Base-by-base conservation (phyloP, 2,113 vertebrate species). In the Craseonycteris thonglongyai region DNA sequence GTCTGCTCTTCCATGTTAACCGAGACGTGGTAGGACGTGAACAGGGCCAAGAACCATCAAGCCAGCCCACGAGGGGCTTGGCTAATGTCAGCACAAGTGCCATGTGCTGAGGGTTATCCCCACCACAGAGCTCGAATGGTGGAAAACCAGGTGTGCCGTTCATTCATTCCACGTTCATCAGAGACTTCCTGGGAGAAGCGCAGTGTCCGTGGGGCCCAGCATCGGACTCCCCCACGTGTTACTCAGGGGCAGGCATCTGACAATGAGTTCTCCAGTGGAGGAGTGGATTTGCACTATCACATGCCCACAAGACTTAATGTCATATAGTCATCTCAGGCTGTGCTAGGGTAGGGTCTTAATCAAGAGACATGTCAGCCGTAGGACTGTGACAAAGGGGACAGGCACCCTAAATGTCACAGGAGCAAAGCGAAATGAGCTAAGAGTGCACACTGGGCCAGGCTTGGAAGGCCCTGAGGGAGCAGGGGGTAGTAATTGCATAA, bases 101-200 rank as follows among this genome's bases (percentile, higher is more conserved):
- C 7, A 51, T 15, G n/a, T n/a, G n/a, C n/a, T 2, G 12, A 5
- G 18, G 38, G 24, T 18, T 19, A 7, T 56, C 42, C 40, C 19
- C 16, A 18, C 5, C 7, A 0, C 0, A 18, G 42, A 5, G 8
- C 68, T 8, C 7, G 54, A 28, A n/a, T 0, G 24, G 19, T 6
- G 4, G 12, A 33, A 66, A 33, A 3, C 42, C 74, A 80, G 75
- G 0, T 5, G 0, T 6, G 9, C 47, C 56, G 0, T 26, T 40
- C 15, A 2, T 35, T 40, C 61, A 6, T 7, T 59, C 42, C 38
- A 14, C 22, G 0, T 18, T 26, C 24, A 30, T 13, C 21, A 22
- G 51, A 88, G 47, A 58, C 78, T 26, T 1, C 0, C 45, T 6
- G 2, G 56, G 35, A 45, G 30, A 16, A 26, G 63, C 33, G 0